These are phyloP conservation scores for Scaptomyza graminum DNA, from an alignment of 1,140 invertebrate species.

Conservation along the genomic window DNA sequence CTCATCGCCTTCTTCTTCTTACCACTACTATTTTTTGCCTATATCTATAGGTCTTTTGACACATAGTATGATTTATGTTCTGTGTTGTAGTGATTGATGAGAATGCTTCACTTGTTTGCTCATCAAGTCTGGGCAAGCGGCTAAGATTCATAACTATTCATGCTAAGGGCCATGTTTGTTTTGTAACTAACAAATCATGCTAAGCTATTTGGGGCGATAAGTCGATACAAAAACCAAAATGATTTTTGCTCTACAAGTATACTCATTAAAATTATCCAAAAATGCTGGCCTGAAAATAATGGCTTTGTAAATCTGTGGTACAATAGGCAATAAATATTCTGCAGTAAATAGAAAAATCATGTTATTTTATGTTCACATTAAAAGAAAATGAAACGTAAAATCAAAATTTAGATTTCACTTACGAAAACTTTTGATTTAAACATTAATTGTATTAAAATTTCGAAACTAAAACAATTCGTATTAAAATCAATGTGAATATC, in stretches of 20 bases:
- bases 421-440: too few species aligned
- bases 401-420: too few species aligned
- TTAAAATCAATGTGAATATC: too few species aligned
- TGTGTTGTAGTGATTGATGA: constrained; percentile 72
- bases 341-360: too few species aligned
- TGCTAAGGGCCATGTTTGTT: constrained; percentile 36
- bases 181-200: constrained; percentile 47
- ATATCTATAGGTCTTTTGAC: constrained; percentile 20
- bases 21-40: constrained; percentile 1
- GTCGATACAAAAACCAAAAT: not conserved
- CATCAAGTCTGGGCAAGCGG: constrained; percentile 14
- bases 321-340: too few species aligned
- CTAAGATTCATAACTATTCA: constrained; percentile 21
- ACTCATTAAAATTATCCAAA: too few species aligned
- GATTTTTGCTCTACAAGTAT: not conserved
- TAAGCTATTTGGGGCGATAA: constrained; percentile 4
- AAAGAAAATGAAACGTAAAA: too few species aligned
- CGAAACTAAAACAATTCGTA: too few species aligned
- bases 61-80: constrained; percentile 73
- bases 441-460: too few species aligned
- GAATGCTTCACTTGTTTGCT: constrained; percentile 34
- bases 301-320: too few species aligned
- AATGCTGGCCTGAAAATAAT: too few species aligned
- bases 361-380: too few species aligned
- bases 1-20: constrained; percentile 23